Evolutionary conservation across 2,888 invertebrate genomes (phyloP).

Genomic region (Macrophya alboannulata): DNA sequence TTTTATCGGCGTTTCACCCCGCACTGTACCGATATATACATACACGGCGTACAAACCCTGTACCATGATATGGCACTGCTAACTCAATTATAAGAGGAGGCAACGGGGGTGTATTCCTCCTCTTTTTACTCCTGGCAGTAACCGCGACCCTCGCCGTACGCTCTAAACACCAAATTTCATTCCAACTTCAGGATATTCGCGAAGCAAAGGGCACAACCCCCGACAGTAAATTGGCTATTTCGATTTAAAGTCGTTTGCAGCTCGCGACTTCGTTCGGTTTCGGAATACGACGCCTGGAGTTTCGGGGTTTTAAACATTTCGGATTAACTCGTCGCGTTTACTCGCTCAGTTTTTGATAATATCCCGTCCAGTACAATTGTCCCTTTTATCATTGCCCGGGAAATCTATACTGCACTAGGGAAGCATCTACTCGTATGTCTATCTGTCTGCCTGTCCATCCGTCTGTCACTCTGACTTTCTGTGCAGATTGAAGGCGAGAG

Average conservation of each 20-base stretch:
- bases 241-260: conserved; percentile 56
- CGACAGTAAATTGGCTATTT: conserved; percentile 56
- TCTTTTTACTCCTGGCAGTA: conserved; percentile 49
- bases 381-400: neutral
- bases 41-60: conserved; percentile 20
- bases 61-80: conserved; percentile 50
- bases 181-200: conserved; percentile 58
- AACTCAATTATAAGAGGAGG: conserved; percentile 52
- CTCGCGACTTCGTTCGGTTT: conserved; percentile 48
- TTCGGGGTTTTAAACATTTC: neutral
- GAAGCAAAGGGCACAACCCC: conserved; percentile 51
- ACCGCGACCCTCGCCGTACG: conserved; percentile 49
- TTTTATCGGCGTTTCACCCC: conserved; percentile 71
- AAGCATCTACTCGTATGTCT: conserved; percentile 16
- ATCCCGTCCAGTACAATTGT: neutral
- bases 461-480: neutral
- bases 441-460: neutral
- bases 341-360: neutral
- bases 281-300: conserved; percentile 29
- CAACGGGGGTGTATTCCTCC: conserved; percentile 29
- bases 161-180: conserved; percentile 56
- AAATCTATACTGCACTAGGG: neutral
- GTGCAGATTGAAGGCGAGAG: neutral
- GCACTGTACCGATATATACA: neutral
- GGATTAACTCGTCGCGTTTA: conserved; percentile 38